These are phyloP conservation scores for Scolopax bukidnonensis DNA, from an alignment of 2,797 vertebrate species.

Conservation along the genomic window DNA sequence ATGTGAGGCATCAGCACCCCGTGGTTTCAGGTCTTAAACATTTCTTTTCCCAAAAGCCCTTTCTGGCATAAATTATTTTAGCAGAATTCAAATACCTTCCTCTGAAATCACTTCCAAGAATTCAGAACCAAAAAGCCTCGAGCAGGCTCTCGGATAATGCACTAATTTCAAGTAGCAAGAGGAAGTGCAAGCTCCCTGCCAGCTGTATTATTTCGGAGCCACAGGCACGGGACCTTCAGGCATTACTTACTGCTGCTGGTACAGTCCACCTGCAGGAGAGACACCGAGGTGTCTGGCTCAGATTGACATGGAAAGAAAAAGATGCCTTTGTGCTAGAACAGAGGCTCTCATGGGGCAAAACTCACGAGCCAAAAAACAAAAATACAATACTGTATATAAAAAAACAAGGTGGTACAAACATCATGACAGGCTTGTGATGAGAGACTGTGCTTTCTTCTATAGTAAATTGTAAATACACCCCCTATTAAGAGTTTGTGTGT, in stretches of 20 bases:
- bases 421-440: background rate
- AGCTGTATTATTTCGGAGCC: background rate
- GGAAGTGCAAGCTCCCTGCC: background rate
- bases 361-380: background rate
- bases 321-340: background rate
- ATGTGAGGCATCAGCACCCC: fast-evolving
- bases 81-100: background rate
- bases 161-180: background rate
- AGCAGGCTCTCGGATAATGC: background rate
- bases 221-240: fast-evolving
- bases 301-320: background rate
- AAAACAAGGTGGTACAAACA: background rate
- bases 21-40: background rate
- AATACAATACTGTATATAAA: background rate
- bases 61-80: background rate
- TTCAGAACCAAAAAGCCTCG: background rate
- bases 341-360: background rate
- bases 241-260: background rate
- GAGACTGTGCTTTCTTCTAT: background rate
- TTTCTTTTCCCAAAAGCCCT: background rate
- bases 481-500: background rate
- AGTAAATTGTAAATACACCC: background rate
- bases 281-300: background rate
- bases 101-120: background rate
- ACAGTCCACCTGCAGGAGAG: background rate